Base-by-base conservation (phyloP, 2,888 invertebrate genomes). In the Uloborus plumipes region DNA sequence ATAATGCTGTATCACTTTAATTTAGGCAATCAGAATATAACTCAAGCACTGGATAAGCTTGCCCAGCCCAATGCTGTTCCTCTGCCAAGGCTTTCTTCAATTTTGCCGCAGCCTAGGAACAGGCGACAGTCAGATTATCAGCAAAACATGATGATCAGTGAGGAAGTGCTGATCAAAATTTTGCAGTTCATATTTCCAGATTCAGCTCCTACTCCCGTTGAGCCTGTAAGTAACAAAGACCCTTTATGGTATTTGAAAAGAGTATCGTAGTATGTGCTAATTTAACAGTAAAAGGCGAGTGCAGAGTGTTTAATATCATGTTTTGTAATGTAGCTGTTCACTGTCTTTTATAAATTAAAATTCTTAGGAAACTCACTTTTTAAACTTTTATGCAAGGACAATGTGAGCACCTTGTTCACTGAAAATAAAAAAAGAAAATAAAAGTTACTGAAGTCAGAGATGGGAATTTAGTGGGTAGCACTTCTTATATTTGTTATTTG, bases 181-280 rank as follows among this genome's bases (percentile, higher is more conserved):
- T 66, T 84, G 58, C 81, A 82, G 66, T 84, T 66, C 31, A 82
- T 72, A 77, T 86, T 69, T 87, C 88, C 50, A 14, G 84, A 85
- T 69, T 84, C 85, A 18, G 84, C 74, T 0, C 95, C 96, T 0
- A 92, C 97, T 87, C 90, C 93, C 16, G 93, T 93, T 87, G 93
- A 93, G 49, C 90, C 94, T 20, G 80, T 80, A 51, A 58, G 18
- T 16, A 26, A 4, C 4, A 4, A n/a, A 4, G 2, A 26, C 20
- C 55, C n/a, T 55, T 55, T 14, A 18, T 20, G 20, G 13, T 16
- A 55, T 55, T 55, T 7, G n/a, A 16, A n/a, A 53, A 26, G 4
- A 26, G 2, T 26, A 26, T 26, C 4, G 39, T 39, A 39, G 11
- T n/a, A 16, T 55, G n/a, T 55, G 11, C 15, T 55, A 55, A 18